Conservation (phyloP, 2,888 invertebrate species). For the Gandaritis pyraliata region DNA sequence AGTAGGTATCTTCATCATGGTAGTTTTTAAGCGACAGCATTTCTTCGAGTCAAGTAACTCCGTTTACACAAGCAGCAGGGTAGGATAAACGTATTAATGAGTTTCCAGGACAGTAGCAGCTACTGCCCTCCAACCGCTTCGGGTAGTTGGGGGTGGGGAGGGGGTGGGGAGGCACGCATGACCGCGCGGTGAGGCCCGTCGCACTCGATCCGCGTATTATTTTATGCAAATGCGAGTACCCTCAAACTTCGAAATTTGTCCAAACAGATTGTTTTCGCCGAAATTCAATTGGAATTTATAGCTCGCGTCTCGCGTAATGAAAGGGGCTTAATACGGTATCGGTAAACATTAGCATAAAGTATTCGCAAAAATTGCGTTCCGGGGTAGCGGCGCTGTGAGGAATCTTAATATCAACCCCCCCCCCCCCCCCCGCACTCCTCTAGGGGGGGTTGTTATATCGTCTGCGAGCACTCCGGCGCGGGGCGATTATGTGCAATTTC, state of each 20-base stretch:
- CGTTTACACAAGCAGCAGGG: constrained; percentile 2
- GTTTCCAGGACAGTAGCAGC: not conserved
- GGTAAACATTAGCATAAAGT: constrained; percentile 73
- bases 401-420: constrained; percentile 66
- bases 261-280: constrained; percentile 72
- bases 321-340: constrained; percentile 65
- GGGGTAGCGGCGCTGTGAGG: constrained; percentile 51
- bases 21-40: too few species aligned
- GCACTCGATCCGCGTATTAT: constrained; percentile 51
- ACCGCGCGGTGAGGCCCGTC: constrained; percentile 14
- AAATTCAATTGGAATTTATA: constrained; percentile 69
- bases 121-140: too few species aligned
- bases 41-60: too few species aligned
- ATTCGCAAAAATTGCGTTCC: constrained; percentile 69
- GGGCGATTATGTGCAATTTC: constrained; percentile 59
- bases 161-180: constrained; percentile 8
- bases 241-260: constrained; percentile 65
- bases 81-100: not conserved
- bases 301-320: constrained; percentile 59
- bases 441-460: constrained; percentile 9
- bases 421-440: constrained; percentile 26
- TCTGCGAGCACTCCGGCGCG: constrained; percentile 24
- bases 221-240: constrained; percentile 62
- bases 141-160: too few species aligned
- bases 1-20: too few species aligned